Evolutionary conservation across 2,888 invertebrate genomes (phyloP), one percentile per base, ranked within the genome.

Genomic region (Notodonta dromedarius): DNA sequence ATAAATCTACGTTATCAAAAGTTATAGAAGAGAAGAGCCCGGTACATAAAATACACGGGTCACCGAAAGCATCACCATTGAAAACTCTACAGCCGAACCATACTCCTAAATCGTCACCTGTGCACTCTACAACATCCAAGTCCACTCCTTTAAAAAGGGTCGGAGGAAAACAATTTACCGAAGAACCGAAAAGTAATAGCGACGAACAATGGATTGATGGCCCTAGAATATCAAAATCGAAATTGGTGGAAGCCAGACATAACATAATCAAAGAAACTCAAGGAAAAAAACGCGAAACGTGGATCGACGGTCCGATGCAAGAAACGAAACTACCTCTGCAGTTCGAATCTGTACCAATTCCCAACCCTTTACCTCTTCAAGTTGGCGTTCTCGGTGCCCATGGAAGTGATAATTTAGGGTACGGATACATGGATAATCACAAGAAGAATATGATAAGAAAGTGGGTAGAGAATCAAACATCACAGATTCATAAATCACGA

Each of bases 141-240:
- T 88, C 91, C 73, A 95, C 94, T 39, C 94, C 93, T 63, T 87
- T 87, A 71, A 94, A 90, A 84, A 95, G 90, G 77, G 71, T 74
- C 0, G 76, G 85, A 5, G 85, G 90, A 67, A 95, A 95, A 79
- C 86, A 87, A 59, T 72, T 80, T 59, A 67, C 86, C 14, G 92
- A 91, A 59, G 93, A 93, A 57, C 82, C 79, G 2, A 93, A 92
- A 80, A 90, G 75, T 70, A 90, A 81, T 24, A 97, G 97, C 73
- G 98, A 98, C 80, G 99, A 99, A 82, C 98, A 98, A 83, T 99
- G 99, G 99, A 97, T 99, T 67, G 99, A 99, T 89, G 99, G 99
- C 0, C 99, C 99, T 0, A 95, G 98, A 81, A 97, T 98, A 77
- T 97, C 97, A 0, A 96, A 96, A 80, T 96, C 96, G 16, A 97